These are phyloP conservation scores for Mellivora capensis DNA, from an alignment of 2,113 vertebrate genomes.

Conservation along the genomic window DNA sequence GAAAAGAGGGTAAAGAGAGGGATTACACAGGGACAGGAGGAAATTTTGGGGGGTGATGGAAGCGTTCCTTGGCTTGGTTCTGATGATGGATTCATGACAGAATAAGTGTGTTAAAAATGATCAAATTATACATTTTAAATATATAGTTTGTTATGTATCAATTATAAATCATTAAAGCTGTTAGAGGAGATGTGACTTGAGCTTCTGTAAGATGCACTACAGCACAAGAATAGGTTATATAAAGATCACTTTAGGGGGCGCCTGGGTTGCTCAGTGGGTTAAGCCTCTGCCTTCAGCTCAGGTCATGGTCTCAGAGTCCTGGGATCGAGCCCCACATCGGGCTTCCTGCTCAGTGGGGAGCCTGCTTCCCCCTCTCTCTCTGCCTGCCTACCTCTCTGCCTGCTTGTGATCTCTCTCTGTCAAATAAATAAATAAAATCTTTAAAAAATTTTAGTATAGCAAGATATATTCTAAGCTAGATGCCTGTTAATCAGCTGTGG, in stretches of 20 bases:
- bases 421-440: too few relatives aligned
- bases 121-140: background rate
- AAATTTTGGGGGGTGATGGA: background rate
- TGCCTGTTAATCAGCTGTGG: background rate
- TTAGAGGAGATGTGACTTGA: background rate
- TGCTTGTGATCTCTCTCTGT: too few relatives aligned
- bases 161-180: background rate
- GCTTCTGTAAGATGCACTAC: background rate
- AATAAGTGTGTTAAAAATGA: background rate
- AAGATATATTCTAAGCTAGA: background rate
- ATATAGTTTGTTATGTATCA: background rate
- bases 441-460: too few relatives aligned
- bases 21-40: background rate
- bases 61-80: background rate
- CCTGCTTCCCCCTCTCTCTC: too few relatives aligned
- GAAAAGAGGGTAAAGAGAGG: background rate
- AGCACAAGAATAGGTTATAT: background rate
- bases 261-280: too few relatives aligned
- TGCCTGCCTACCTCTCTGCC: too few relatives aligned
- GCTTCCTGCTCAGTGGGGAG: too few relatives aligned
- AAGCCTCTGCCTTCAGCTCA: too few relatives aligned
- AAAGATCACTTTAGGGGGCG: background rate
- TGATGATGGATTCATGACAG: background rate
- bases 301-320: too few relatives aligned
- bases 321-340: too few relatives aligned